Evolutionary conservation across 1,140 invertebrate species (phyloP).

Genomic region (Batillaria attramentaria): DNA sequence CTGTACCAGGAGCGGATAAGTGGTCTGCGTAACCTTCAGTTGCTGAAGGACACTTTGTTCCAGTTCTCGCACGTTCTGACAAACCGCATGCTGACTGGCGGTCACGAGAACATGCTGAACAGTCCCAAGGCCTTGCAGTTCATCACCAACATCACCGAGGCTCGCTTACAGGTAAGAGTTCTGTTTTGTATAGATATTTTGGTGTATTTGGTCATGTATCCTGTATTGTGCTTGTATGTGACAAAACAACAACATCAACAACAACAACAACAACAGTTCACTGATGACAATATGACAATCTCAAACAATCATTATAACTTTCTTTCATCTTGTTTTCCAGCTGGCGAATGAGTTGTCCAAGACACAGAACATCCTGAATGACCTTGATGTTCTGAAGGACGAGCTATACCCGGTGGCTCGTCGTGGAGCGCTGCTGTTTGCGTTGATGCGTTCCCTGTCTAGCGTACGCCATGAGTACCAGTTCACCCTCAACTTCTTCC

Average conservation of each 20-base stretch:
- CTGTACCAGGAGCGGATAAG: slow-evolving; percentile 60
- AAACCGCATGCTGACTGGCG: slow-evolving; percentile 55
- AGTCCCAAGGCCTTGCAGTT: slow-evolving; percentile 61
- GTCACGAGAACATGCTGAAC: slow-evolving; percentile 60
- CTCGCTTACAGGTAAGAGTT: slow-evolving; percentile 62
- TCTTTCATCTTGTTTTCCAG: slow-evolving; percentile 41
- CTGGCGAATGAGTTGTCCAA: slow-evolving; percentile 57
- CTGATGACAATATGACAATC: too few species aligned
- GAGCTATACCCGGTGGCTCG: slow-evolving; percentile 67
- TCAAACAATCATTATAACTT: not conserved
- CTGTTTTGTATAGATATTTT: too few species aligned
- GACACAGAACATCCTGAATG: slow-evolving; percentile 55
- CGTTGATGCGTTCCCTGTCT: slow-evolving; percentile 60
- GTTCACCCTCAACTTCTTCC: slow-evolving; percentile 64
- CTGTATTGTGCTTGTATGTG: too few species aligned
- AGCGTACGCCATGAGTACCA: slow-evolving; percentile 65
- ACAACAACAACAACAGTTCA: too few species aligned
- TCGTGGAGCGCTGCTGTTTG: slow-evolving; percentile 65
- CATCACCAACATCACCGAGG: slow-evolving; percentile 64
- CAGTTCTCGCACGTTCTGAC: slow-evolving; percentile 56
- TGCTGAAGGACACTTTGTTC: slow-evolving; percentile 60
- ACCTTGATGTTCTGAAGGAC: slow-evolving; percentile 65
- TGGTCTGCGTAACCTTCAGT: slow-evolving; percentile 59
- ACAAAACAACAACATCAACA: too few species aligned
- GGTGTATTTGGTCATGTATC: too few species aligned